Evolutionary conservation across 2,888 invertebrate genomes (phyloP).

Genomic region (Nephrotoma appendiculata): DNA sequence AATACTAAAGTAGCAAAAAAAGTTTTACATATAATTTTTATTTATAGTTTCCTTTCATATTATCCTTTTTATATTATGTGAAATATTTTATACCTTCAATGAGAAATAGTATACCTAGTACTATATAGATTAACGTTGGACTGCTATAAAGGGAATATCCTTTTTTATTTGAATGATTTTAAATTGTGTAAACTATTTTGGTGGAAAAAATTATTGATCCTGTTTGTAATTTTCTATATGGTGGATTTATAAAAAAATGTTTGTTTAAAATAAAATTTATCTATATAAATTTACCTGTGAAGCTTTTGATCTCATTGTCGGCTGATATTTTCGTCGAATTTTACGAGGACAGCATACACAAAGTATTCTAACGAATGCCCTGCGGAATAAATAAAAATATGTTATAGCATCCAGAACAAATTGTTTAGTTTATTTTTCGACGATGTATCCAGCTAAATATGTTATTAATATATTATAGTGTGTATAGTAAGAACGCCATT

Average conservation of each 20-base stretch:
- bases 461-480: not conserved
- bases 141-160: not conserved
- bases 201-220: not conserved
- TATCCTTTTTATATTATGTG: not conserved
- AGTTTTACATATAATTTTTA: not conserved
- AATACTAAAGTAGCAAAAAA: not conserved
- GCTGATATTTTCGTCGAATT: constrained; percentile 65
- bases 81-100: not conserved
- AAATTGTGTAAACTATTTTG: not conserved
- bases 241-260: not conserved
- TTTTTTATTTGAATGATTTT: not conserved
- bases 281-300: constrained; percentile 52
- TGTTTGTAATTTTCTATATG: not conserved
- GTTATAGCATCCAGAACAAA: not conserved
- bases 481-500: not conserved
- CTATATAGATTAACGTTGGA: not conserved
- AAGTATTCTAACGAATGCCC: constrained; percentile 83
- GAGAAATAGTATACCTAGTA: not conserved
- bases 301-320: constrained; percentile 70
- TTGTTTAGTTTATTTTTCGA: not conserved
- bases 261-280: not conserved
- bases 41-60: not conserved
- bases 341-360: constrained; percentile 80
- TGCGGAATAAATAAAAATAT: constrained; percentile 36
- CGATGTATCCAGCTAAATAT: not conserved